Base-by-base conservation (phyloP, 2,113 vertebrate genomes). In the Poicephalus meyeri region DNA sequence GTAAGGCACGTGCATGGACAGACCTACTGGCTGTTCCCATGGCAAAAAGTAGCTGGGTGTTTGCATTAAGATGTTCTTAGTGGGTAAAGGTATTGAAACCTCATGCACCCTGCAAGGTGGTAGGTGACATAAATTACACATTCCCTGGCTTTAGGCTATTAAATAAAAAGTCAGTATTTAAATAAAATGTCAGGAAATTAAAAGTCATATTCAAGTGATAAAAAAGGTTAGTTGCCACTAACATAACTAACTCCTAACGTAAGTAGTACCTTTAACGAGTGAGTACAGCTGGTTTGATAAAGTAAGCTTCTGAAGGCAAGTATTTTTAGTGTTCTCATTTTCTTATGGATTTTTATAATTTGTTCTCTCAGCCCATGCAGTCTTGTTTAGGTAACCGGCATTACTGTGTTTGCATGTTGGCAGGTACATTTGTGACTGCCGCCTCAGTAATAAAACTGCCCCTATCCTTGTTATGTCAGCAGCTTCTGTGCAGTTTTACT, bases 51-150 rank as follows among this genome's bases (percentile, higher is more conserved):
- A 55, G 29, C 53, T 63, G 35, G 16, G 46, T 55, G 31, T 52
- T 74, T 47, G 28, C 1, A 0, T 64, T 64, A 33, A 55, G 55
- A 4, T 50, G 21, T 21, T 66, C 68, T 66, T 86, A 56, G 46
- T 4, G 28, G 41, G 25, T 81, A 12, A 55, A 56, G 39, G 42
- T 56, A 61, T 20, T 52, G 33, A 58, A 77, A 25, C 20, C 19
- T 76, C n/a, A 37, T 0, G 0, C 1, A 1, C n/a, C 33, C 52
- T 87, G 42, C 2, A 3, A 35, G 37, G 17, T 55, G 28, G 9
- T 21, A 31, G 76, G 56, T 64, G 69, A 77, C 44, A 29, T 5
- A 55, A 82, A 76, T 81, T 71, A n/a, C 31, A 31, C 0, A 0
- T 90, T 84, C 29, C 47, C 33, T 81, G 69, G 50, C 81, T 93